Evolutionary conservation across 2,888 invertebrate genomes (phyloP).

Genomic region (Buathra laborator): DNA sequence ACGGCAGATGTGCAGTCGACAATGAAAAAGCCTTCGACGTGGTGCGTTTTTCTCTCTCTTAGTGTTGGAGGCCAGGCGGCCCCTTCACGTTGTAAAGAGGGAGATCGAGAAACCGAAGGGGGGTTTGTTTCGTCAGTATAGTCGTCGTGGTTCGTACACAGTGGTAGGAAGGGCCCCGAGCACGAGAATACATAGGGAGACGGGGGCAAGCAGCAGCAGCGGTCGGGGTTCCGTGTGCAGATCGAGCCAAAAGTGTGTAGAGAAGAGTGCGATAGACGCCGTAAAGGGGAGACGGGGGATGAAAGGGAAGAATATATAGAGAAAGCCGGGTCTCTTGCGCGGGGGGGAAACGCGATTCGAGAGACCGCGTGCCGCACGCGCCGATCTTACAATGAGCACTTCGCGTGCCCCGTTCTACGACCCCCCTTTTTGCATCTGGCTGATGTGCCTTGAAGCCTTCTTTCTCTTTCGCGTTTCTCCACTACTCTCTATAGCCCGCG

Average conservation of each 20-base stretch:
- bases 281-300: conserved; percentile 68
- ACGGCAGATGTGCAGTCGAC: conserved; percentile 84
- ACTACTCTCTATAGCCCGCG: conserved; percentile 39
- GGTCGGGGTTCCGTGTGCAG: conserved; percentile 49
- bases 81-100: conserved; percentile 75
- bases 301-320: conserved; percentile 66
- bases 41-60: conserved; percentile 56
- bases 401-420: conserved; percentile 79
- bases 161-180: conserved; percentile 68
- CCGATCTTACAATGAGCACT: conserved; percentile 84
- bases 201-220: conserved; percentile 48
- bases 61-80: conserved; percentile 47
- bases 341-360: conserved; percentile 72
- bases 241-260: conserved; percentile 58
- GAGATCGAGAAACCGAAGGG: conserved; percentile 78
- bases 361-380: conserved; percentile 84
- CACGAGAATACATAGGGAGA: conserved; percentile 67
- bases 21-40: conserved; percentile 77
- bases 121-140: conserved; percentile 62
- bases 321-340: conserved; percentile 66
- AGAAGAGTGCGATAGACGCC: conserved; percentile 57
- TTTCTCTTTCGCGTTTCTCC: conserved; percentile 64
- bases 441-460: conserved; percentile 64
- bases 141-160: conserved; percentile 60
- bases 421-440: conserved; percentile 67